Base-by-base conservation (phyloP, 2,113 vertebrate genomes). In the Corythornis madagascariensis region DNA sequence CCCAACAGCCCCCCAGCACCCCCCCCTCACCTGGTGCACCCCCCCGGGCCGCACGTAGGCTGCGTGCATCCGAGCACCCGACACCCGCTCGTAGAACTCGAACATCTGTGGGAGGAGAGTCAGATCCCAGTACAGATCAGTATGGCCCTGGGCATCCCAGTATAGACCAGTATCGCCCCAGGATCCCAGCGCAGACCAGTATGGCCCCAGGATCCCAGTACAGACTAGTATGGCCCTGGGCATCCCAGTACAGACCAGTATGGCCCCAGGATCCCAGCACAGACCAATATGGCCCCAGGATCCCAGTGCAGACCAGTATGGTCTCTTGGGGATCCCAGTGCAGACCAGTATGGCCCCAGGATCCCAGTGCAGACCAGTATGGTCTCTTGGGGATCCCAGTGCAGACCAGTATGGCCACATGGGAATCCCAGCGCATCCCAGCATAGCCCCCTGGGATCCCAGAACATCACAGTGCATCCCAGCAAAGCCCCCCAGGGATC, bases 41-140 rank as follows among this genome's bases (percentile, higher is more conserved):
- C n/a, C n/a, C n/a, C n/a, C 93, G 0, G 93, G 93, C 5, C 93
- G 81, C 61, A 93, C 59, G 35, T 95, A 95, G 31, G 93, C 93
- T 0, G 93, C 91, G 5, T 95, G 93, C 93, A 95, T 93, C 52
- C 93, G 81, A 1, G 93, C 93, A n/a, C 93, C 93, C 1, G 94
- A 95, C 19, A 95, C 94, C 16, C 94, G 91, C 91, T 95, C 93
- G 2, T 95, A 95, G 81, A 95, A 95, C 77, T 95, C 94, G 0
- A 95, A 95, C 94, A 93, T 95, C 94, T 93, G 67, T 0, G 2
- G 61, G 66, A 21, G 16, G 31, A 45, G 1, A 38, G 5, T 31
- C 18, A 19, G 10, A 25, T 33, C 57, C 57, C 57, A 60, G 20
- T 5, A 9, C 20, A 22, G 48, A 18, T 21, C 48, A 47, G 45